Base-by-base conservation (phyloP, 2,888 invertebrate species). In the Hydrotaea cyrtoneurina region DNA sequence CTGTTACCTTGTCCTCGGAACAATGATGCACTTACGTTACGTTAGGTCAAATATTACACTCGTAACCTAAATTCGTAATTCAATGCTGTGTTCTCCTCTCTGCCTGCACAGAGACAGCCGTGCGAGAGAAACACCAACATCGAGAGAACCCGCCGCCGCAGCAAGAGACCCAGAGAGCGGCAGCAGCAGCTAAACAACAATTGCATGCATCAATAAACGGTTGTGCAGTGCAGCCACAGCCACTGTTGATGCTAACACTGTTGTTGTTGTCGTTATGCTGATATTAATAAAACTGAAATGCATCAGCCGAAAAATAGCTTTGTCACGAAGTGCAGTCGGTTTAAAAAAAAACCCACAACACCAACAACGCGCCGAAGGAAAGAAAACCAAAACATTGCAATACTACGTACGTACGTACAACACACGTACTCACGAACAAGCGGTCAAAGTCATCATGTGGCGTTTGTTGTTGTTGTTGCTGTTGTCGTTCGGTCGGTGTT, bases 41-140 rank as follows among this genome's bases (percentile, higher is more conserved):
- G 85, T 85, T 80, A 85, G 85, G 85, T 85, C 85, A 85, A 85
- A 85, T 85, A 82, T 82, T 82, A 82, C 82, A 85, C 85, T 85
- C 85, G 82, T 85, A 85, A 85, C 85, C 85, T 85, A 85, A 85
- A 85, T 85, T 80, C 82, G 73, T 77, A 69, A 69, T 46, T 69
- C 23, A 69, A 43, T 69, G 69, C n/a, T 46, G 46, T 46, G n/a
- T n/a, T n/a, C n/a, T n/a, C n/a, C n/a, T 46, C 7, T 69, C 39
- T 66, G 66, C 19, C 43, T 39, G 36, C 75, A 36, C 26, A 75
- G n/a, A 66, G 53, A 69, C 15, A 26, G n/a, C 23, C 31, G 17
- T 2, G 31, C 31, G 15, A 69, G n/a, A 31, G 43, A 26, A 13
- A 13, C 39, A 39, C 39, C 39, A 39, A 39, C 39, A 15, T 0